A percentile compares a stretch with the other conserved stretches of the same genome.
These are phyloP conservation scores for Tachina fera DNA, from an alignment of 2,888 invertebrate species.

Conservation along the genomic window DNA sequence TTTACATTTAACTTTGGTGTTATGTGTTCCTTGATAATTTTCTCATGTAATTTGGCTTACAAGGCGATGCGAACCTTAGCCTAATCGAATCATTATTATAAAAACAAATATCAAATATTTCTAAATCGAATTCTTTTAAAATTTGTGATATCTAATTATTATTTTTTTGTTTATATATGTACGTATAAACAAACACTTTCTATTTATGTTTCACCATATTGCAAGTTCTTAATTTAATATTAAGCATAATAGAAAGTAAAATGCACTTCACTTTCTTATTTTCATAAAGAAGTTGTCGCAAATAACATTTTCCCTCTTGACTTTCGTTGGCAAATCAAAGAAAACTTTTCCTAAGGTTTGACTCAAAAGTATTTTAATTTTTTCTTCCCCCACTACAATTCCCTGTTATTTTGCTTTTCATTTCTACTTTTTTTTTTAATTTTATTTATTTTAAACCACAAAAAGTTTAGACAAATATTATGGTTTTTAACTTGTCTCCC, in stretches of 20 bases:
- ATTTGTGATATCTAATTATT: background rate
- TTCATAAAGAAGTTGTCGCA: slow-evolving; percentile 18
- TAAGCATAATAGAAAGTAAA: slow-evolving; percentile 36
- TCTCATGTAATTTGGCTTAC: background rate
- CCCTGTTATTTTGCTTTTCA: slow-evolving; percentile 38
- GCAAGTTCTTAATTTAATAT: slow-evolving; percentile 38
- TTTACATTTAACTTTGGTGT: no score
- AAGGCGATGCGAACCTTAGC: no score
- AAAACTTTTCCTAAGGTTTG: slow-evolving; percentile 39
- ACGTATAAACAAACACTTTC: background rate
- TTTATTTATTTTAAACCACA: slow-evolving; percentile 55
- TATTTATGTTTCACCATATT: slow-evolving; percentile 8
- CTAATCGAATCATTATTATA: background rate
- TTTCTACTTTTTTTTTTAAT: slow-evolving; percentile 2
- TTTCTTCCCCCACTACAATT: background rate
- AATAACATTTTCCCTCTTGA: slow-evolving; percentile 38
- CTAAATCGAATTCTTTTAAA: background rate
- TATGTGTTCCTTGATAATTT: no score
- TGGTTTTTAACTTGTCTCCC: slow-evolving; percentile 66
- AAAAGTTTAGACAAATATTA: slow-evolving; percentile 72
- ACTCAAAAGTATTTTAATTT: slow-evolving; percentile 19
- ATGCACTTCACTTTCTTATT: slow-evolving; percentile 37
- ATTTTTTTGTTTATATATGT: background rate
- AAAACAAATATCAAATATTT: no score
- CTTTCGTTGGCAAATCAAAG: slow-evolving; percentile 32